Evolutionary conservation across 1,140 invertebrate species (phyloP).

Genomic region (Sarcophaga bullata): DNA sequence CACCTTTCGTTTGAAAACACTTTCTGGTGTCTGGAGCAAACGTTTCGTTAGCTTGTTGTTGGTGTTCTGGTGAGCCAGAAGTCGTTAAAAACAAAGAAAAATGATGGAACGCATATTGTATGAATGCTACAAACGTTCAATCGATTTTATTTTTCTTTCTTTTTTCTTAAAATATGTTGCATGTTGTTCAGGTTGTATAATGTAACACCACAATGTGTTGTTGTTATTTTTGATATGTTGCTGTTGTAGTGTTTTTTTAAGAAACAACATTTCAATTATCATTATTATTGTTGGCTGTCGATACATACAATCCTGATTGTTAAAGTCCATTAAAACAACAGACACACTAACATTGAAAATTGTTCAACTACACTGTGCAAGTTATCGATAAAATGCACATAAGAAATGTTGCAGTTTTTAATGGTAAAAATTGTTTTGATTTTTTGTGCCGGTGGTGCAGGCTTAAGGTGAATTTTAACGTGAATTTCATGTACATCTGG

Average conservation of each 20-base stretch:
- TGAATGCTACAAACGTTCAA: not conserved
- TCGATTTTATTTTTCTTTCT: not conserved
- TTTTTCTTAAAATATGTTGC: not conserved
- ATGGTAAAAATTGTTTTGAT: too few species aligned
- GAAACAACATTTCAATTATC: constrained; percentile 22
- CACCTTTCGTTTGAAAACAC: not conserved
- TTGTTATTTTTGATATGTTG: not conserved
- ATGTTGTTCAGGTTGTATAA: constrained; percentile 1
- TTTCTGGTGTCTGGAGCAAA: not conserved
- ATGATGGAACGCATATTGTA: not conserved
- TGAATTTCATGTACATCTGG: too few species aligned
- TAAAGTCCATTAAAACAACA: constrained; percentile 9
- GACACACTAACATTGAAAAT: too few species aligned
- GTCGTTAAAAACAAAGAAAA: constrained; percentile 9
- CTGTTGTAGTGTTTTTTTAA: not conserved
- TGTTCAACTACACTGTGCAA: too few species aligned
- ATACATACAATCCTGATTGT: not conserved
- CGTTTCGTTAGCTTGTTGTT: too few species aligned
- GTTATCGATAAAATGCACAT: too few species aligned
- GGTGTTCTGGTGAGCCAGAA: not conserved
- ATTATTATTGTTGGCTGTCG: constrained; percentile 7
- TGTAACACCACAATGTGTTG: not conserved
- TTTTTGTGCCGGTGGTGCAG: too few species aligned
- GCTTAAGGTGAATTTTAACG: too few species aligned
- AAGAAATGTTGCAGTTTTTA: too few species aligned